Evolutionary conservation across 2,888 invertebrate species (phyloP).

Genomic region (Drosophila kanekoi): DNA sequence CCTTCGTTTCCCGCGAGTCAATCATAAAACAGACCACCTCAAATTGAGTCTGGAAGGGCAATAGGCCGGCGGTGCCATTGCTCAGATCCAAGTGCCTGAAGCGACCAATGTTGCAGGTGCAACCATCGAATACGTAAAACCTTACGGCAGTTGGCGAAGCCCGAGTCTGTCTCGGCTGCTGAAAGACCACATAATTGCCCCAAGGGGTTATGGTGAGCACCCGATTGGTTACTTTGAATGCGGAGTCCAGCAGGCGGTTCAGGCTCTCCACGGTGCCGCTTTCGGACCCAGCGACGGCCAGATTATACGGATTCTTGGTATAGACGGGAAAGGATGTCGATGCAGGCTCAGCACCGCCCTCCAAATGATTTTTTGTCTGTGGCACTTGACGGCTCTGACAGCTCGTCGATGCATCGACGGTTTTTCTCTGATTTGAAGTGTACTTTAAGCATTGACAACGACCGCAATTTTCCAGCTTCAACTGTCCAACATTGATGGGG

Average conservation of each 20-base stretch:
- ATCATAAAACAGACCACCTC: constrained; percentile 77
- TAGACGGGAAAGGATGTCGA: constrained; percentile 76
- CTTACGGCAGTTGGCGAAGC: background rate
- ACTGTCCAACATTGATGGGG: background rate
- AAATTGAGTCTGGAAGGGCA: constrained; percentile 70
- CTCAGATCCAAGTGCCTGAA: constrained; percentile 82
- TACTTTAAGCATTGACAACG: background rate
- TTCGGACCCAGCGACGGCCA: constrained; percentile 84
- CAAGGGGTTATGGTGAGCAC: constrained; percentile 83
- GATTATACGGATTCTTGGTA: constrained; percentile 58
- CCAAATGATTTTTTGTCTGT: too few relatives aligned
- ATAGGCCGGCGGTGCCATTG: constrained; percentile 82
- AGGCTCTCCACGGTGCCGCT: constrained; percentile 82
- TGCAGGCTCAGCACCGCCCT: background rate
- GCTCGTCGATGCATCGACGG: background rate
- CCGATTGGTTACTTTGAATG: constrained; percentile 82
- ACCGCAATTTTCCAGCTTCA: background rate
- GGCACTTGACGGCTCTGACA: background rate
- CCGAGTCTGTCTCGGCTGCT: background rate
- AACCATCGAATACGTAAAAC: constrained; percentile 82
- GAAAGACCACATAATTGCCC: constrained; percentile 83
- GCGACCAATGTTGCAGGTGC: constrained; percentile 82
- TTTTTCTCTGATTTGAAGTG: background rate
- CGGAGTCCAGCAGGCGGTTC: constrained; percentile 71
- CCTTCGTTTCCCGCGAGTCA: constrained; percentile 64